Evolutionary conservation across 2,113 vertebrate genomes (phyloP).

Genomic region (Corythornis cristatus): DNA sequence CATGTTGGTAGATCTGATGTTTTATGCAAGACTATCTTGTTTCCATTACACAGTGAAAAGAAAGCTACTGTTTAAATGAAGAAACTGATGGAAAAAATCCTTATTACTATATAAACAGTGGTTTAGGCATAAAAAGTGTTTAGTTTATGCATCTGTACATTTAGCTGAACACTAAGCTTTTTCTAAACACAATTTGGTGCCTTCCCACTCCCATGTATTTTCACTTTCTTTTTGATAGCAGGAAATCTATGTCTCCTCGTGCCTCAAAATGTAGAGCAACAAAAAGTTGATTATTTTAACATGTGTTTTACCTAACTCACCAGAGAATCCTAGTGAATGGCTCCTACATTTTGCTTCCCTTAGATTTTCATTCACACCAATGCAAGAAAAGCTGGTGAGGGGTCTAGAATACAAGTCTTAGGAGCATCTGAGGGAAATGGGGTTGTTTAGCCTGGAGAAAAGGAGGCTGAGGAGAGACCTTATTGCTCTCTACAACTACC

Average conservation of each 20-base stretch:
- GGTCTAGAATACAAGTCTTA: neutral
- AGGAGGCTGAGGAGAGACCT: neutral
- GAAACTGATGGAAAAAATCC: slow-evolving; percentile 48
- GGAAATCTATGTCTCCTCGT: slow-evolving; percentile 44
- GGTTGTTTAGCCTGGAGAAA: neutral
- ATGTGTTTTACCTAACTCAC: neutral
- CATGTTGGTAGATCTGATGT: neutral
- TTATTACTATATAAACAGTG: slow-evolving; percentile 47
- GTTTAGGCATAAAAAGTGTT: slow-evolving; percentile 47
- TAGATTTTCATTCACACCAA: neutral
- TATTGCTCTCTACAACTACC: neutral
- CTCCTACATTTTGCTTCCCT: neutral
- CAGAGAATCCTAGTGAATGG: neutral
- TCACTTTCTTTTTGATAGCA: slow-evolving; percentile 58
- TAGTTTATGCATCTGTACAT: slow-evolving; percentile 63
- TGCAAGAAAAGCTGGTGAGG: neutral
- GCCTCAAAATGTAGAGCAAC: neutral
- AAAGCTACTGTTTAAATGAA: slow-evolving; percentile 55
- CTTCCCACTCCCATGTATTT: slow-evolving; percentile 54
- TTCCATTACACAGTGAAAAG: slow-evolving; percentile 30
- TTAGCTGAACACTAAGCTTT: slow-evolving; percentile 38
- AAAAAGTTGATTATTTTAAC: neutral
- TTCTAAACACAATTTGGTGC: slow-evolving; percentile 41
- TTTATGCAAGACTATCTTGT: slow-evolving; percentile 11
- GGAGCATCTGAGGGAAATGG: neutral